Conservation (phyloP, 2,113 vertebrate genomes). For the Chionomys nivalis region DNA sequence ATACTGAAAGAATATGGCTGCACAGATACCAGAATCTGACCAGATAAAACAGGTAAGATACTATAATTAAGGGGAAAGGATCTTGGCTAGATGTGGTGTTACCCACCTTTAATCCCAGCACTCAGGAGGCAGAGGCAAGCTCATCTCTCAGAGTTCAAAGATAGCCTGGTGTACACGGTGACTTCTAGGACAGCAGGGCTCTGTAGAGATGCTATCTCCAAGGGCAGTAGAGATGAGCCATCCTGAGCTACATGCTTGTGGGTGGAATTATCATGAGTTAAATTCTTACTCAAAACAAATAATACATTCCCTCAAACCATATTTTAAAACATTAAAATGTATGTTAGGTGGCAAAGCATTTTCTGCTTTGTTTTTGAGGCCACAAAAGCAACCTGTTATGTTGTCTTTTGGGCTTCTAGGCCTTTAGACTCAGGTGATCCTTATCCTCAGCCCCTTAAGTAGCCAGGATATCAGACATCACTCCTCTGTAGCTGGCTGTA, state of each 20-base stretch:
- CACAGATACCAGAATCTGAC: constrained; percentile 93
- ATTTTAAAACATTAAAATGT: background rate
- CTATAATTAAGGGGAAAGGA: constrained; percentile 40
- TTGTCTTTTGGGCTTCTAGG: background rate
- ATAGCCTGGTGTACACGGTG: background rate
- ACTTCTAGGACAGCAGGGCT: background rate
- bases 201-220: background rate
- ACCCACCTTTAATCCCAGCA: background rate
- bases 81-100: background rate
- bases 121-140: background rate
- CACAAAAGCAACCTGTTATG: background rate
- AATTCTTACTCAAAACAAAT: background rate
- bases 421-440: background rate
- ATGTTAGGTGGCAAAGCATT: background rate
- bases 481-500: background rate
- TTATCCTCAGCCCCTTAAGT: background rate
- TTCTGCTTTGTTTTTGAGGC: background rate
- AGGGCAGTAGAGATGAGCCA: background rate
- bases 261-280: background rate
- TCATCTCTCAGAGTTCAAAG: background rate
- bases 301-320: background rate
- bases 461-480: too few relatives aligned
- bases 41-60: constrained; percentile 97
- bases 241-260: background rate
- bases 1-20: constrained; percentile 88